Base-by-base conservation (phyloP, 37 sponge, comb jelly and placozoan genomes). In the Hormiphora californensis region DNA sequence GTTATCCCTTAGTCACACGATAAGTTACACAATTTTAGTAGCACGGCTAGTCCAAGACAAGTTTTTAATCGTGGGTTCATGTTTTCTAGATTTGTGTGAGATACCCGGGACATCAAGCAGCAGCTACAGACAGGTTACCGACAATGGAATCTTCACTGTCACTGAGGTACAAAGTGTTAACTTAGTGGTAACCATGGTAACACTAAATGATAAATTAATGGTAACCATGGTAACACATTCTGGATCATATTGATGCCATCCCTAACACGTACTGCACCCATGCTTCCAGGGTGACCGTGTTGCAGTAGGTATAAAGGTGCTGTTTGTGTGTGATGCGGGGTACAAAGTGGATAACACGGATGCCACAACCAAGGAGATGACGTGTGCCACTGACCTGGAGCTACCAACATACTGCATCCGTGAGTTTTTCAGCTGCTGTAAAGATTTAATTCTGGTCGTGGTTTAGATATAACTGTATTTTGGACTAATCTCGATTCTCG, bases 401-500 rank as follows among this genome's bases (percentile, higher is more conserved):
- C 61, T 57, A 4, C 61, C 61, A 28, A 19, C 61, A 23, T 57
- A 28, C 61, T 57, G 61, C 61, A 57, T 57, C n/a, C 61, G 61
- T 57, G n/a, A 57, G 61, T 57, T 57, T 57, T 5, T 28, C n/a
- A 23, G n/a, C 53, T 17, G 53, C 53, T 15, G 53, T 49, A 17
- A 49, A n/a, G n/a, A n/a, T n/a, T n/a, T n/a, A n/a, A n/a, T n/a
- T n/a, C n/a, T n/a, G n/a, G n/a, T n/a, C n/a, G n/a, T n/a, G n/a
- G n/a, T n/a, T n/a, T n/a, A n/a, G n/a, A n/a, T n/a, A n/a, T n/a
- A n/a, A n/a, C n/a, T n/a, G n/a, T n/a, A n/a, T n/a, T n/a, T n/a
- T n/a, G n/a, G n/a, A n/a, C n/a, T n/a, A n/a, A n/a, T n/a, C n/a
- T n/a, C n/a, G n/a, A n/a, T n/a, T n/a, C n/a, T n/a, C n/a, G n/a